Percentiles rank a stretch among this genome's conserved stretches.
Conservation (phyloP, 2,113 vertebrate species). For the Cebus imitator region DNA sequence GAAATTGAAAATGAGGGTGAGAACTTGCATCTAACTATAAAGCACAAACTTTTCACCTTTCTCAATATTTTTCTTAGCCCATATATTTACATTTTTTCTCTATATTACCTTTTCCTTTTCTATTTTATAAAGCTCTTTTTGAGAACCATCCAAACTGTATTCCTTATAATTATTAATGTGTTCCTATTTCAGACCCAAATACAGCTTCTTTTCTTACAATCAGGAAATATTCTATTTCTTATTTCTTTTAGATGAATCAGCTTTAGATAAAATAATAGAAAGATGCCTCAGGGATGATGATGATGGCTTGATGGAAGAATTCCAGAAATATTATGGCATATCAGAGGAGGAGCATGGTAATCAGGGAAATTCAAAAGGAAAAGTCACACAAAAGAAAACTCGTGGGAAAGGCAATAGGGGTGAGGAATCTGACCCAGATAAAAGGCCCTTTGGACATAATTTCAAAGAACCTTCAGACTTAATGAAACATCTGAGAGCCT, state of each 20-base stretch:
- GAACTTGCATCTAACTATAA: conserved; percentile 1
- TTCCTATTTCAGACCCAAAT: background rate
- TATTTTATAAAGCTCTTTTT: background rate
- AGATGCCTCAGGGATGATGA: conserved; percentile 23
- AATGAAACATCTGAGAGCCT: conserved; percentile 54
- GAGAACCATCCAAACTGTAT: background rate
- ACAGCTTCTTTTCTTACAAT: conserved; percentile 4
- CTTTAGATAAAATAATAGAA: conserved; percentile 69
- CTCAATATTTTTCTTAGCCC: background rate
- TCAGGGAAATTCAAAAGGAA: background rate
- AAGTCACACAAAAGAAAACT: conserved; percentile 44
- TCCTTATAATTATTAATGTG: background rate
- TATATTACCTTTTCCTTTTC: background rate
- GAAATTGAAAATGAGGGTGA: background rate
- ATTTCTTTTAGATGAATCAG: conserved; percentile 69
- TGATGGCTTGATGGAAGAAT: conserved; percentile 27
- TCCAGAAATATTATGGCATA: background rate
- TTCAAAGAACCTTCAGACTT: background rate
- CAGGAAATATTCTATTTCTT: conserved; percentile 51
- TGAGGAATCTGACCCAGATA: conserved; percentile 24
- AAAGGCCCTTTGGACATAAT: background rate
- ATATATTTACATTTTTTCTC: background rate
- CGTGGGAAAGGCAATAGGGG: background rate
- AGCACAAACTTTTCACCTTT: background rate
- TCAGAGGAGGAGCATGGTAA: background rate